Base-by-base conservation (phyloP, 2,888 invertebrate species). In the Tetropium fuscum region DNA sequence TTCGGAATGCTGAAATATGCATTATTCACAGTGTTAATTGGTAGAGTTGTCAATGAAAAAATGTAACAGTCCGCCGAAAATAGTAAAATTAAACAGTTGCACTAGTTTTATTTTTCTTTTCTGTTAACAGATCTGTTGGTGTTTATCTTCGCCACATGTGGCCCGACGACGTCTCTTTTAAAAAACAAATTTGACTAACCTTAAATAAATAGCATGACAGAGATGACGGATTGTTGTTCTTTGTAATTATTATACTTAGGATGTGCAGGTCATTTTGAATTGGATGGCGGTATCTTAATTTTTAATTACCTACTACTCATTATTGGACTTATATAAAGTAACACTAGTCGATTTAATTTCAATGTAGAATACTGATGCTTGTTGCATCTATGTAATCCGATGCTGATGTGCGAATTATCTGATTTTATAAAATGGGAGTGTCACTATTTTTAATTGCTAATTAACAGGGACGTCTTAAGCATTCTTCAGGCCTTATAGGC, bases 51-150 rank as follows among this genome's bases (percentile, higher is more conserved):
- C 56, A 36, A 41, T 18, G 25, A 44, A 47, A 44, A 56, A 30
- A 60, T 53, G 36, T 53, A 47, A 57, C 60, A 64, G 43, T 54
- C 40, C 68, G 67, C 66, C 64, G 68, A 66, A 65, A 73, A 68
- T 68, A 58, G 63, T 54, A 59, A 68, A 60, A 63, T 63, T 57
- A 70, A 70, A 70, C 66, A 71, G 54, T 66, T 64, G 65, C 47
- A 58, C 51, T 59, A 60, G 59, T 69, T 63, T 63, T 69, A 65
- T 72, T 72, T 71, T 72, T 65, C 63, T 63, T 65, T 63, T 60
- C 57, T 49, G 70, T 71, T 71, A 71, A 68, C 70, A 66, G 55
- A 49, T 56, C 58, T 34, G 47, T 48, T 63, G 47, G 51, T 68
- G 64, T 68, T 68, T 70, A 66, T 56, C 48, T 53, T 64, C 55